These are phyloP conservation scores for Speoplatyrhinus poulsoni DNA, from an alignment of 2,113 vertebrate species.

Conservation along the genomic window DNA sequence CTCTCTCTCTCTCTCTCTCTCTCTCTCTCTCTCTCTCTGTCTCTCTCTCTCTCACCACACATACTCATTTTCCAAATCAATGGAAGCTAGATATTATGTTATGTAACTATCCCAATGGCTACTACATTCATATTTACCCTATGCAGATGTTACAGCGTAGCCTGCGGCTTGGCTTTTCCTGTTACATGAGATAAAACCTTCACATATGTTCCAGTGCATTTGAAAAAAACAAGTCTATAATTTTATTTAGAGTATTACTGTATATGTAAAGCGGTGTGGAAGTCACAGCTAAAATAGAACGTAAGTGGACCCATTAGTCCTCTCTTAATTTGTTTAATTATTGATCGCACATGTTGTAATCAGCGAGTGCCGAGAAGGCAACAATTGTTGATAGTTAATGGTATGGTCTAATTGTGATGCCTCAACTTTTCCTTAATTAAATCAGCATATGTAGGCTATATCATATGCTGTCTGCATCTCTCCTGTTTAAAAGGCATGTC, in stretches of 20 bases:
- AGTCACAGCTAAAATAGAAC: conserved; percentile 26
- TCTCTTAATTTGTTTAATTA: conserved; percentile 73
- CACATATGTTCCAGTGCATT: neutral
- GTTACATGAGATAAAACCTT: too few species aligned
- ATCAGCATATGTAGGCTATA: conserved; percentile 49
- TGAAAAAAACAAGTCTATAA: neutral
- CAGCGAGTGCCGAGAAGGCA: conserved; percentile 53
- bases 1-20: neutral
- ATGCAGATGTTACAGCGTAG: too few species aligned
- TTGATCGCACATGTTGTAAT: conserved; percentile 67
- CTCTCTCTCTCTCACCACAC: neutral
- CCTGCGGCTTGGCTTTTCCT: too few species aligned
- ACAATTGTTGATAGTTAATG: conserved; percentile 53
- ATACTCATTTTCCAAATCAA: neutral
- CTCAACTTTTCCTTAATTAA: conserved; percentile 38
- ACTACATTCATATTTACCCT: too few species aligned
- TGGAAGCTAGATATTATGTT: too few species aligned
- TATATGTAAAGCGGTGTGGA: neutral
- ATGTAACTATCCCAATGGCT: too few species aligned
- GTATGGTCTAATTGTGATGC: conserved; percentile 50
- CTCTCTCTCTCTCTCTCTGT: neutral
- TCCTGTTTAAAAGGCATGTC: too few species aligned
- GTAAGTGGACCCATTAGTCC: conserved; percentile 54
- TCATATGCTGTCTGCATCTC: too few species aligned
- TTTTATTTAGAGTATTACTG: conserved; percentile 12